phyloP scores from a whole-genome alignment of 2,888 invertebrate species.

The Physocephala rufipes region DNA sequence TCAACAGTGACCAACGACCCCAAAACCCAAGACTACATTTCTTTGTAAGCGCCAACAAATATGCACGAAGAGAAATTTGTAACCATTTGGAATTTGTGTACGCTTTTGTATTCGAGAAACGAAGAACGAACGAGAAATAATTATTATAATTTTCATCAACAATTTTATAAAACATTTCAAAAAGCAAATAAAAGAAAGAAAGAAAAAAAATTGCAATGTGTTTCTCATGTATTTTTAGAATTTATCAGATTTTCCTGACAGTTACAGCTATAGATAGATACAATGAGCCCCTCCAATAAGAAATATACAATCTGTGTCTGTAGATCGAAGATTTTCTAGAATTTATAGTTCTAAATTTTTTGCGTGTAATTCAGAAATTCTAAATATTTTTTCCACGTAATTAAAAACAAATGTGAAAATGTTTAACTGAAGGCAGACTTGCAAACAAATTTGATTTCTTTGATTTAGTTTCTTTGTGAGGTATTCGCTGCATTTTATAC shows the following conservation, averaged over 20 bases:
- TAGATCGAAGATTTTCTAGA: too few relatives aligned
- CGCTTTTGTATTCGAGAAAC: conserved; percentile 40
- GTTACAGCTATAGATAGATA: conserved; percentile 7
- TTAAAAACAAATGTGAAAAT: too few relatives aligned
- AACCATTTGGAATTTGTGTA: conserved; percentile 33
- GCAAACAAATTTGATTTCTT: too few relatives aligned
- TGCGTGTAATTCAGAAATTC: too few relatives aligned
- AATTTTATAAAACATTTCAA: conserved; percentile 48
- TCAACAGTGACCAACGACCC: conserved; percentile 37
- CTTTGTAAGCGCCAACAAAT: conserved; percentile 53
- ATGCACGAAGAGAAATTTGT: conserved; percentile 48
- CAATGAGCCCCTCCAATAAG: too few relatives aligned
- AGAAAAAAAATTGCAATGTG: conserved; percentile 48
- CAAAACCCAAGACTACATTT: conserved; percentile 42
- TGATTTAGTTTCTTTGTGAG: too few relatives aligned
- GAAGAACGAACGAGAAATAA: not conserved
- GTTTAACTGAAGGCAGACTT: too few relatives aligned
- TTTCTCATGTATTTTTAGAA: conserved; percentile 10
- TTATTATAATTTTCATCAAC: conserved; percentile 49
- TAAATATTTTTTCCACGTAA: too few relatives aligned
- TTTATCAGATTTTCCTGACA: conserved; percentile 46
- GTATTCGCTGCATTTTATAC: too few relatives aligned
- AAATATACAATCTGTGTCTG: not conserved
- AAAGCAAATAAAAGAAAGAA: conserved; percentile 59
- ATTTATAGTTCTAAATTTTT: too few relatives aligned